These are phyloP conservation scores for Asteroscopus sphinx DNA, from an alignment of 2,888 invertebrate species.

Conservation along the genomic window DNA sequence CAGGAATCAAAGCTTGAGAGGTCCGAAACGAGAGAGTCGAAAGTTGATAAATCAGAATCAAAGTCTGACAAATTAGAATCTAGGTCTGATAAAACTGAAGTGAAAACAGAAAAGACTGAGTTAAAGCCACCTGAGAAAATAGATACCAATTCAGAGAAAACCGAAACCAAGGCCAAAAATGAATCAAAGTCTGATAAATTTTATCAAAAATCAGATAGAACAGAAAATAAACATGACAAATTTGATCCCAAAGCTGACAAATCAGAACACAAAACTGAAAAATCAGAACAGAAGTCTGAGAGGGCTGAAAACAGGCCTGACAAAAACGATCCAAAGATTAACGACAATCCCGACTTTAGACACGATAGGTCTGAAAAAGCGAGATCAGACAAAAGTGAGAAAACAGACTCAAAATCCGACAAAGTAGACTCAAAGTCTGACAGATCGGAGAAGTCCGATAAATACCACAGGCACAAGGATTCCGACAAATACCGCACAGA, in stretches of 20 bases:
- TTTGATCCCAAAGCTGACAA: constrained; percentile 31
- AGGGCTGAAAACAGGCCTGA: constrained; percentile 42
- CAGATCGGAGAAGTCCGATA: constrained; percentile 62
- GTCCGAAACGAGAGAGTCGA: constrained; percentile 32
- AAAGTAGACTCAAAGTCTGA: constrained; percentile 56
- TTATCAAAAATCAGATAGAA: constrained; percentile 45
- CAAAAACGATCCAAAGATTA: constrained; percentile 51
- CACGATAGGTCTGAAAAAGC: constrained; percentile 44
- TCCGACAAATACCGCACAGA: constrained; percentile 57
- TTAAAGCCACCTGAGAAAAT: constrained; percentile 50
- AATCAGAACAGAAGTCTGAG: constrained; percentile 39
- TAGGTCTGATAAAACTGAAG: constrained; percentile 50
- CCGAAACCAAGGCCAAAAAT: constrained; percentile 59
- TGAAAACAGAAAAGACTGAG: constrained; percentile 60
- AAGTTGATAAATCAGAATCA: constrained; percentile 31
- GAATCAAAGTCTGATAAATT: constrained; percentile 34
- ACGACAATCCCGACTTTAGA: constrained; percentile 56
- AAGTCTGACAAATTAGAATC: constrained; percentile 48
- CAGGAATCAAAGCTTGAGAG: constrained; percentile 41
- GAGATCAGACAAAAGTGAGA: constrained; percentile 45
- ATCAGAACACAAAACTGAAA: constrained; percentile 25
- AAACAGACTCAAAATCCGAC: constrained; percentile 48
- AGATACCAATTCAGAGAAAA: constrained; percentile 53
- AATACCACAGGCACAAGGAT: constrained; percentile 72
- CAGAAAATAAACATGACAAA: constrained; percentile 34